A percentile compares a stretch with the other conserved stretches of the same genome.
phyloP scores from a whole-genome alignment of 2,797 vertebrate species.

The Chaenodraco wilsoni region DNA sequence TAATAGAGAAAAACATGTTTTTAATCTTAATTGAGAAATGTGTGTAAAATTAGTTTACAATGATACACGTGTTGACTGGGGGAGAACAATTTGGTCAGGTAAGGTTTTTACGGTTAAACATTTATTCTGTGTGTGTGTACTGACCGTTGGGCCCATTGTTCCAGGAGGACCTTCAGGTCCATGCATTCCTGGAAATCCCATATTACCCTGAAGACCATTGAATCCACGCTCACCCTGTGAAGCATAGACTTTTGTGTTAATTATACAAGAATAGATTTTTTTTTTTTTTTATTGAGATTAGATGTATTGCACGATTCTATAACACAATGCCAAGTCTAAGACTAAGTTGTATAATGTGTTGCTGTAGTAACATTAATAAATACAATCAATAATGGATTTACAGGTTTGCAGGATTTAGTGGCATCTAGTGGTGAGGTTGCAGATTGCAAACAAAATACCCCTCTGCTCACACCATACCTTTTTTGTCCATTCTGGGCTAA shows the following conservation, averaged over 20 bases:
- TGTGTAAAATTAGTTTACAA: not conserved
- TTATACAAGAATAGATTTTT: not conserved
- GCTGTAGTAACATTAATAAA: not conserved
- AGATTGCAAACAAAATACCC: too few species aligned
- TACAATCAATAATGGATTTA: not conserved
- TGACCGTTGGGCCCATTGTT: constrained; percentile 90
- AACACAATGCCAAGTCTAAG: not conserved
- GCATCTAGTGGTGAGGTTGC: too few species aligned
- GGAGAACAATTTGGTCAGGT: not conserved
- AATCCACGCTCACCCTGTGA: constrained; percentile 92
- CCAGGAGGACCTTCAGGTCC: constrained; percentile 93
- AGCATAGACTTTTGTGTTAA: constrained; percentile 6
- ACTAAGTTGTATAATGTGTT: not conserved
- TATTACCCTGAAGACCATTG: constrained; percentile 91
- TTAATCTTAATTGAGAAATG: not conserved
- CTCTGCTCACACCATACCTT: too few species aligned
- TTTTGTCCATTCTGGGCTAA: too few species aligned
- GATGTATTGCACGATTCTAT: not conserved
- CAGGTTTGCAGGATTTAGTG: not conserved
- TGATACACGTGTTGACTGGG: not conserved
- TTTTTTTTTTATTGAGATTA: not conserved
- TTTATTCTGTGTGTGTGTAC: constrained; percentile 14
- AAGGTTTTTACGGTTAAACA: not conserved
- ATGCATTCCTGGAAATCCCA: constrained; percentile 97
- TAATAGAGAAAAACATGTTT: not conserved